These are phyloP conservation scores for Eumeta japonica DNA, from an alignment of 1,140 invertebrate genomes.

Conservation along the genomic window DNA sequence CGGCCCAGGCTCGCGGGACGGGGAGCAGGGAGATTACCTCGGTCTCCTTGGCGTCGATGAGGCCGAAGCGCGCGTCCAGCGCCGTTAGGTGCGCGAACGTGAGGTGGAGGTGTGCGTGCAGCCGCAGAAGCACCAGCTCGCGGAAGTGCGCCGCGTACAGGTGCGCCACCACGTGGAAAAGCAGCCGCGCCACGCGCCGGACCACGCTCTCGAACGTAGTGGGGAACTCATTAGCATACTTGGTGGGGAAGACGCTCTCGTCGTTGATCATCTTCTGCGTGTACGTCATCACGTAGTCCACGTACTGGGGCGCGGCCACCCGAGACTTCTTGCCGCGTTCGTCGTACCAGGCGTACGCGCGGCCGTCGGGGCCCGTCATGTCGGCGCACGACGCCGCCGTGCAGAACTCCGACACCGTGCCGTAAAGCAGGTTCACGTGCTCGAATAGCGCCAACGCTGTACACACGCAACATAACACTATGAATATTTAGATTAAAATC, in stretches of 20 bases:
- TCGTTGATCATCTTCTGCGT: constrained; percentile 96
- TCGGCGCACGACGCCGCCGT: constrained; percentile 89
- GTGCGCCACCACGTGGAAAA: constrained; percentile 97
- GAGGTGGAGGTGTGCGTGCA: constrained; percentile 93
- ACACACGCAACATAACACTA: constrained; percentile 29
- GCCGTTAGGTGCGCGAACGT: constrained; percentile 95
- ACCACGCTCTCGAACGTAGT: constrained; percentile 91
- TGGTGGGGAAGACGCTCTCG: constrained; percentile 96
- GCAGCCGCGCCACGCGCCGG: constrained; percentile 91
- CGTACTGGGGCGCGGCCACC: constrained; percentile 95
- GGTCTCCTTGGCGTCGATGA: constrained; percentile 93
- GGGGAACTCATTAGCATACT: constrained; percentile 97
- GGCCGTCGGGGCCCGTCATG: constrained; percentile 92
- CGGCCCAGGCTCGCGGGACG: too few species aligned
- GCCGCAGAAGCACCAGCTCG: constrained; percentile 86
- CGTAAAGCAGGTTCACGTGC: constrained; percentile 96
- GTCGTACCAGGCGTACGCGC: constrained; percentile 97
- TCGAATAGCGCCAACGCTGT: constrained; percentile 96
- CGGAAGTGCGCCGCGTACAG: constrained; percentile 97
- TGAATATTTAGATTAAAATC: too few species aligned
- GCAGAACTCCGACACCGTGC: constrained; percentile 97
- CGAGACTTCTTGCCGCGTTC: constrained; percentile 97
- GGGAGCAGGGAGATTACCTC: constrained; percentile 64
- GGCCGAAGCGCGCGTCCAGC: constrained; percentile 80
- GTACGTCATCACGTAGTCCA: constrained; percentile 98